Conservation (phyloP, 37 sponge, comb jelly and placozoan species). For the Cliona cf. orientalis region DNA sequence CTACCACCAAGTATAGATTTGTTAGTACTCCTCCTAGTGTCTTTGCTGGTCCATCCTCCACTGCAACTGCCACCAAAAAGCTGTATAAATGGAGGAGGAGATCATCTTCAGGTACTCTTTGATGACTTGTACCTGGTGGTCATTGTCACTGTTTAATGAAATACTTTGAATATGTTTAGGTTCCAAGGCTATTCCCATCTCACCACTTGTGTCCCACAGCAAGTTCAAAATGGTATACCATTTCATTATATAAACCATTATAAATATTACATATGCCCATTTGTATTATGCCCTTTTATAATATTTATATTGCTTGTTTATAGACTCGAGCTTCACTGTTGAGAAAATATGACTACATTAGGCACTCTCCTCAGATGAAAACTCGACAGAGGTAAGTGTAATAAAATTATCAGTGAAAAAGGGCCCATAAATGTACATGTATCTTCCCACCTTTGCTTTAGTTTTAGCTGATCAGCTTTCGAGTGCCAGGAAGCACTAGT, state of each 20-base stretch:
- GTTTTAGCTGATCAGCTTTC: too few relatives aligned
- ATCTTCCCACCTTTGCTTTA: too few relatives aligned
- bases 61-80: not conserved
- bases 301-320: not conserved
- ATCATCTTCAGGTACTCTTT: slow-evolving; percentile 3
- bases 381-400: too few relatives aligned
- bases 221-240: not conserved
- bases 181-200: not conserved
- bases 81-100: slow-evolving; percentile 27
- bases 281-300: not conserved
- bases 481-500: too few relatives aligned
- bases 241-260: too few relatives aligned
- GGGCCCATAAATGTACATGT: too few relatives aligned
- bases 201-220: not conserved
- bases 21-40: too few relatives aligned
- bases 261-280: not conserved
- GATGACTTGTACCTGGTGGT: not conserved
- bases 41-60: too few relatives aligned
- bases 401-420: too few relatives aligned
- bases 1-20: not conserved
- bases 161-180: not conserved
- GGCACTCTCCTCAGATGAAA: not conserved
- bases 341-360: not conserved
- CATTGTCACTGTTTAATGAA: not conserved
- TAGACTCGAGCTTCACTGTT: slow-evolving; percentile 9